These are phyloP conservation scores for Drosophila lacicola DNA, from an alignment of 2,888 invertebrate genomes.

Conservation along the genomic window DNA sequence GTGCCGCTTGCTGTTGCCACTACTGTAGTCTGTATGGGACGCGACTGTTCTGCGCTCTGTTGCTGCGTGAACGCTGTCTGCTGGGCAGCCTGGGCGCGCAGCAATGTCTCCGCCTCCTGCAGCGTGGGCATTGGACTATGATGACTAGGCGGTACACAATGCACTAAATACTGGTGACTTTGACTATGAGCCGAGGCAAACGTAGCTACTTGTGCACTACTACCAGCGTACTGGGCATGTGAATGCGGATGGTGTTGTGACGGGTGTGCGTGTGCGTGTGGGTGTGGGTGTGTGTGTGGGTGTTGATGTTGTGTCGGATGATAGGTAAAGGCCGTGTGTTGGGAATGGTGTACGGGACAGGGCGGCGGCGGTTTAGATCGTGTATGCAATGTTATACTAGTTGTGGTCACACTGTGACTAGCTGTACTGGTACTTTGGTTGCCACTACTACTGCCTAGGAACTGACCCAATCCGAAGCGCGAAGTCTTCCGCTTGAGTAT, in stretches of 20 bases:
- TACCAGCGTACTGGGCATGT: conserved; percentile 64
- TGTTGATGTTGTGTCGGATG: conserved; percentile 33
- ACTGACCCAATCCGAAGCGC: conserved; percentile 95
- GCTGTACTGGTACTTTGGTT: conserved; percentile 82
- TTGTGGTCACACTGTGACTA: conserved; percentile 77
- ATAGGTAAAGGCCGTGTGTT: conserved; percentile 57
- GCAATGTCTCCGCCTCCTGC: conserved; percentile 77
- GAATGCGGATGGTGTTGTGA: conserved; percentile 35
- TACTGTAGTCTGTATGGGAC: conserved; percentile 6
- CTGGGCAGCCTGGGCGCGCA: conserved; percentile 67
- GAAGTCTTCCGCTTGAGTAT: conserved; percentile 96
- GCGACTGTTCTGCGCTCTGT: conserved; percentile 27
- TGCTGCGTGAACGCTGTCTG: conserved; percentile 36
- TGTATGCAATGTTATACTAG: conserved; percentile 79
- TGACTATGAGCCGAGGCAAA: conserved; percentile 82
- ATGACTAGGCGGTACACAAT: conserved; percentile 82
- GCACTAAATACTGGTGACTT: conserved; percentile 83
- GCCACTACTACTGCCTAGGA: conserved; percentile 86
- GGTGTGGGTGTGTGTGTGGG: conserved; percentile 29
- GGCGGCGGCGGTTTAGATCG: conserved; percentile 63
- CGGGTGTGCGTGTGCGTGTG: conserved; percentile 26
- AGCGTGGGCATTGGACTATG: conserved; percentile 83
- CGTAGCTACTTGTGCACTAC: conserved; percentile 82
- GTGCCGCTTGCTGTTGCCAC: conserved; percentile 17
- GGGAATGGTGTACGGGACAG: conserved; percentile 63